These are phyloP conservation scores for Neolamprologus variostigma DNA, from an alignment of 2,113 vertebrate species.

Conservation along the genomic window DNA sequence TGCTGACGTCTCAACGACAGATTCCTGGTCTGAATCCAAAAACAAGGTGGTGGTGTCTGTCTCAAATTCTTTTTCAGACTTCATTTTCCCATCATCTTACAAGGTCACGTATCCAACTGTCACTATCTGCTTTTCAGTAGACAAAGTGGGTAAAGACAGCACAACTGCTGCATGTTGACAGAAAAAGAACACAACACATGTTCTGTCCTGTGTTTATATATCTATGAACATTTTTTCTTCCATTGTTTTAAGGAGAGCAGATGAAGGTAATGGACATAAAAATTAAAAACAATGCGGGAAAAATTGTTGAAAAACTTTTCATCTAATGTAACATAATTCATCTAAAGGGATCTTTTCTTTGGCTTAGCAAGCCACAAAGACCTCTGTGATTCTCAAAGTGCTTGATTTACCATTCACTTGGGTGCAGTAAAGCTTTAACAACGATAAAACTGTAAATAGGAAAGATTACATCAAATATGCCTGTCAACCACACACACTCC, in stretches of 20 bases:
- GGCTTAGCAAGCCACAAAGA: not conserved
- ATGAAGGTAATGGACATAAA: not conserved
- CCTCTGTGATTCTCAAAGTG: not conserved
- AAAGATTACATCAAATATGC: not conserved
- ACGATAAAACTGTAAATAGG: not conserved
- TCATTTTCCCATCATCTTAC: not conserved
- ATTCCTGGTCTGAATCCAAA: constrained; percentile 40
- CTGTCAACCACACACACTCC: not conserved
- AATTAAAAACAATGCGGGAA: not conserved
- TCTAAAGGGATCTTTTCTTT: not conserved
- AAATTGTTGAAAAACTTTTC: not conserved
- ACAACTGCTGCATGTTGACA: not conserved
- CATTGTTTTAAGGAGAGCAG: not conserved
- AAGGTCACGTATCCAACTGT: not conserved
- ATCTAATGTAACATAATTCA: not conserved
- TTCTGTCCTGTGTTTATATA: not conserved
- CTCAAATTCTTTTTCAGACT: not conserved
- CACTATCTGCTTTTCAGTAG: constrained; percentile 20
- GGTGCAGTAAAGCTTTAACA: not conserved
- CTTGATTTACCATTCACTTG: not conserved
- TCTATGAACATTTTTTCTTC: not conserved
- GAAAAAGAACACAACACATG: not conserved
- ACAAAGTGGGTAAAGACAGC: not conserved
- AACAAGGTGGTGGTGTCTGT: not conserved
- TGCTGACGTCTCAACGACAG: constrained; percentile 44